Evolutionary conservation across 2,797 vertebrate genomes (phyloP).

Genomic region (Arnoldichthys spilopterus): DNA sequence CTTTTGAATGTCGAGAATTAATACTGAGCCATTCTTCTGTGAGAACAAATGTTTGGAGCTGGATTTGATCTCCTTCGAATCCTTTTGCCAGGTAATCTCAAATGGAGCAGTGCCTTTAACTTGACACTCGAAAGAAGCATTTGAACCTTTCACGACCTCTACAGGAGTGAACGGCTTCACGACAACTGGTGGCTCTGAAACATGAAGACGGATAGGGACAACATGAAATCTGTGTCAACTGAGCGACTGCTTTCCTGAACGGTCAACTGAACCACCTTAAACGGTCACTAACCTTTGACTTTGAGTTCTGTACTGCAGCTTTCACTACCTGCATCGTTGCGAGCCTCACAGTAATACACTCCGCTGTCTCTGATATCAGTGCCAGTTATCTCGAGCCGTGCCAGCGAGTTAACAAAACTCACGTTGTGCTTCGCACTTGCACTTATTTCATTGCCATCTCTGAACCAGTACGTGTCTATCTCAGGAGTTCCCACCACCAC

Average conservation of each 20-base stretch:
- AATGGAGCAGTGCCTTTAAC: constrained; percentile 89
- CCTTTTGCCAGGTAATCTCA: constrained; percentile 92
- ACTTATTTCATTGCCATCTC: constrained; percentile 90
- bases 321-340: constrained; percentile 93
- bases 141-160: constrained; percentile 86
- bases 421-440: constrained; percentile 80
- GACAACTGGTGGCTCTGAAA: constrained; percentile 90
- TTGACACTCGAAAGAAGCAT: constrained; percentile 84
- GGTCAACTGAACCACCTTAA: not conserved
- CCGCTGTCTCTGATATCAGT: constrained; percentile 86
- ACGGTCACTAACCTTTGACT: constrained; percentile 92
- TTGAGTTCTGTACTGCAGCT: constrained; percentile 95
- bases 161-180: constrained; percentile 80
- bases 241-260: not conserved
- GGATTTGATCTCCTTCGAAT: constrained; percentile 89
- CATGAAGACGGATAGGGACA: constrained; percentile 43
- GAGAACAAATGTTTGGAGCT: constrained; percentile 89
- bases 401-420: constrained; percentile 84
- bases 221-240: not conserved
- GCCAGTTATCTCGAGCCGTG: constrained; percentile 84
- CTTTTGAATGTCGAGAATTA: constrained; percentile 87
- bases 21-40: constrained; percentile 77
- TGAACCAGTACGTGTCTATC: constrained; percentile 93
- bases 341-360: constrained; percentile 93
- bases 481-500: constrained; percentile 92